Conservation (phyloP, 2,113 vertebrate species). For the Tetrao urogallus region DNA sequence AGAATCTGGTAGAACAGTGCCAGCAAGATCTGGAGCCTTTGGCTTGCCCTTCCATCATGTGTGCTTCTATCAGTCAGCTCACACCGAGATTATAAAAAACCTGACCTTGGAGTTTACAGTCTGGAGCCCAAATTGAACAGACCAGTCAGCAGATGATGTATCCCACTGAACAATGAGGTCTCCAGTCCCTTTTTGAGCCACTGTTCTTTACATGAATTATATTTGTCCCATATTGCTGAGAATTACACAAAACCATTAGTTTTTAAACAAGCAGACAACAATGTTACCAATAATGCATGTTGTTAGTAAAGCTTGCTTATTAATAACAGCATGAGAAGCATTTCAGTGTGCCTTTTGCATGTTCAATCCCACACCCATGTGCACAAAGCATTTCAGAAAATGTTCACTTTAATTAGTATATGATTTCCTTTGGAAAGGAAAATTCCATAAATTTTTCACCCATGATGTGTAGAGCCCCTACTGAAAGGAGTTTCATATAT, state of each 20-base stretch:
- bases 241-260: conserved; percentile 27
- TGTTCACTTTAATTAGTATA: background rate
- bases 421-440: background rate
- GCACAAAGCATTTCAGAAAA: background rate
- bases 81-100: conserved; percentile 68
- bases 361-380: background rate
- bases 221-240: conserved; percentile 26
- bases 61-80: conserved; percentile 53
- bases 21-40: conserved; percentile 59
- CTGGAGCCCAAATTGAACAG: conserved; percentile 62
- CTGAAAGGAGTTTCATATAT: background rate
- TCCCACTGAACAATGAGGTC: conserved; percentile 50
- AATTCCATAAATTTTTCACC: background rate
- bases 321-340: background rate
- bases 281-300: background rate
- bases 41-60: conserved; percentile 51
- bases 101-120: conserved; percentile 68
- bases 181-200: conserved; percentile 36
- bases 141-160: conserved; percentile 58
- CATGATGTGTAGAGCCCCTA: background rate
- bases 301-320: background rate
- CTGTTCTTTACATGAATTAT: conserved; percentile 24
- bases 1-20: conserved; percentile 29
- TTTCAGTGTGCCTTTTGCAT: background rate
- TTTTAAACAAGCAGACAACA: background rate